Evolutionary conservation across 2,113 vertebrate species (phyloP), one percentile per base, ranked within the genome.

Genomic region (Cinclus cinclus): DNA sequence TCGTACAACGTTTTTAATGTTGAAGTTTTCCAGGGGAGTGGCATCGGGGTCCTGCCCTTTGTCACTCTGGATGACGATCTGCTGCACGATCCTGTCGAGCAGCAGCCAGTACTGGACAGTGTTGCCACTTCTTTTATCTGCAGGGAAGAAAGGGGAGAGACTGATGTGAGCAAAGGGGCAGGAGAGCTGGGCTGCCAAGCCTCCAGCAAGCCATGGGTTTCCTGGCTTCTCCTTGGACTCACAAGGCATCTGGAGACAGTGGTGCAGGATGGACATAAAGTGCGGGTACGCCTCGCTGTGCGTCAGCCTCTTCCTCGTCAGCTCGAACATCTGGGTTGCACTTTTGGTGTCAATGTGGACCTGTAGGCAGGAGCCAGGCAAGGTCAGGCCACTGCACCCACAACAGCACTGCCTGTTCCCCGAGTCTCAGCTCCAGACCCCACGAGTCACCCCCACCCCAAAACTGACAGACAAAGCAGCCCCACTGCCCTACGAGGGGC

Each of bases 241-340:
- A 99, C 99, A 99, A 98, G 99, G 99, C 99, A 99, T 99, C 76
- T 99, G 99, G 96, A 99, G 99, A 97, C 99, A 99, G 98, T 99
- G 99, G 96, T 99, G 99, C 94, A 99, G 98, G 93, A 99, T 98
- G 92, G 99, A 99, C 98, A 99, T 99, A 98, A 99, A 99, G 98
- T 99, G 99, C 71, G 99, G 99, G 94, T 99, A 99, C 1, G 99
- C 99, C 91, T 99, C 99, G 11, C 99, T 99, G 96, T 99, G 99
- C 58, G 98, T 99, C 98, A 99, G 98, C 96, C 99, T 99, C 97
- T 99, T 99, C 93, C 99, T 98, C 30, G 99, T 99, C 87, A 99
- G 98, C 74, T 99, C 99, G 18, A 99, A 99, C 97, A 99, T 99
- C 96, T 99, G 99, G 19, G 98, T 99, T 6, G 99, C 99, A 90